phyloP scores from a whole-genome alignment of 2,888 invertebrate genomes.

The Leptopterna dolabrata region DNA sequence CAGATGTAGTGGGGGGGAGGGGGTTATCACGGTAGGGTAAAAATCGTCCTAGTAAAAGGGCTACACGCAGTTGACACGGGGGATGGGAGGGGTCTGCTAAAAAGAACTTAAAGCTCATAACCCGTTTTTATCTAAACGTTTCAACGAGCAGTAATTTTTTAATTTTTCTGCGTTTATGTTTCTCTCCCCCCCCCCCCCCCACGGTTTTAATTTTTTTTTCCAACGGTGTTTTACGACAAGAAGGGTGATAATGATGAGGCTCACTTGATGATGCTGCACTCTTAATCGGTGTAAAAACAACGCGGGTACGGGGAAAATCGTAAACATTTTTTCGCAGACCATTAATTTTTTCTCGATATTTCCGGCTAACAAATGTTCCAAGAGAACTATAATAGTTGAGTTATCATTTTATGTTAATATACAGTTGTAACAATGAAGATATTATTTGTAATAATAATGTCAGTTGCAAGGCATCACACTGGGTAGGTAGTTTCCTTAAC shows the following conservation, averaged over 20 bases:
- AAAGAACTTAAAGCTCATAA: conserved; percentile 1
- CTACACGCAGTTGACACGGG: background rate
- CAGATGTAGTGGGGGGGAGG: background rate
- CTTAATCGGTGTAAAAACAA: background rate
- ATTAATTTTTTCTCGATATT: too few relatives aligned
- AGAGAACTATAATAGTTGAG: too few relatives aligned
- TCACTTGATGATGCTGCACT: background rate
- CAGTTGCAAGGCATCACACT: too few relatives aligned
- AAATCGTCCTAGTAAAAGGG: background rate
- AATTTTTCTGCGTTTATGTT: background rate
- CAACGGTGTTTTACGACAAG: background rate
- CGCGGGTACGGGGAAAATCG: background rate
- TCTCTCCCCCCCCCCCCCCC: background rate
- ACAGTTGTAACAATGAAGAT: too few relatives aligned
- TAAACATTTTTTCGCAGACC: background rate
- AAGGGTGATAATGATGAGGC: background rate
- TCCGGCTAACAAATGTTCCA: too few relatives aligned
- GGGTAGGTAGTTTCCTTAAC: too few relatives aligned
- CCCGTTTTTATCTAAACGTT: conserved; percentile 41
- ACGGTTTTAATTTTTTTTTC: background rate
- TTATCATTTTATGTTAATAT: too few relatives aligned
- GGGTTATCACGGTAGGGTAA: conserved; percentile 27
- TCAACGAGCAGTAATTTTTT: conserved; percentile 12
- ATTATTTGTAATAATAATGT: too few relatives aligned
- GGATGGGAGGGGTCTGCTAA: background rate